phyloP scores from a whole-genome alignment of 2,797 vertebrate species.

The Pseudochirops corinnae region DNA sequence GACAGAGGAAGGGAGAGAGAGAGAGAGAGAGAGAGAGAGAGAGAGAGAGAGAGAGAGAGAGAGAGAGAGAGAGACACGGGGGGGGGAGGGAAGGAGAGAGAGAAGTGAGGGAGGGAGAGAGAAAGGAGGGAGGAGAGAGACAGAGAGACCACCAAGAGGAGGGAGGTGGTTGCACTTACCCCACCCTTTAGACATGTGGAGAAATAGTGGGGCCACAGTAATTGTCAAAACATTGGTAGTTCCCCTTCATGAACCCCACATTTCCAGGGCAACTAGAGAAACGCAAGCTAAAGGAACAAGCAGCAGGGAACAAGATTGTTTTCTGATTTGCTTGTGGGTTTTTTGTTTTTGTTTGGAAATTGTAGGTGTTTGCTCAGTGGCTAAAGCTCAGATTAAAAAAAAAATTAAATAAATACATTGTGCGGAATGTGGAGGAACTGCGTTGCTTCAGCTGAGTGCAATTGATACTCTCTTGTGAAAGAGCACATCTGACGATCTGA shows the following conservation, averaged over 20 bases:
- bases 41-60: too few relatives aligned
- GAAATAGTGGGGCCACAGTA: background rate
- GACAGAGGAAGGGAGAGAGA: too few relatives aligned
- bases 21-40: too few relatives aligned
- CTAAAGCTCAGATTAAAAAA: background rate
- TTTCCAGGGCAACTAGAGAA: background rate
- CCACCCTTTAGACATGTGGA: background rate
- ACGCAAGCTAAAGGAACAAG: background rate
- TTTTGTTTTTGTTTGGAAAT: background rate
- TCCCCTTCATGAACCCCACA: background rate
- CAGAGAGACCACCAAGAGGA: background rate
- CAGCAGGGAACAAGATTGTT: background rate
- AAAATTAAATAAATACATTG: background rate
- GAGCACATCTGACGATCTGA: background rate
- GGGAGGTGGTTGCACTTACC: too few relatives aligned
- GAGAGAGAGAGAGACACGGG: too few relatives aligned
- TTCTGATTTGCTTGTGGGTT: background rate
- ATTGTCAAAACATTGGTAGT: background rate
- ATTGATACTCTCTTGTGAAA: background rate
- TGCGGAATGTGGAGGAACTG: background rate
- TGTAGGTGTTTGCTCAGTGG: background rate
- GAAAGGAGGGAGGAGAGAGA: too few relatives aligned
- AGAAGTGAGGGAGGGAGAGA: too few relatives aligned
- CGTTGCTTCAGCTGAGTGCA: background rate
- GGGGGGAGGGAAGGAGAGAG: accelerated